Evolutionary conservation across 1,140 invertebrate genomes (phyloP).

Genomic region (Metaphire vulgaris): DNA sequence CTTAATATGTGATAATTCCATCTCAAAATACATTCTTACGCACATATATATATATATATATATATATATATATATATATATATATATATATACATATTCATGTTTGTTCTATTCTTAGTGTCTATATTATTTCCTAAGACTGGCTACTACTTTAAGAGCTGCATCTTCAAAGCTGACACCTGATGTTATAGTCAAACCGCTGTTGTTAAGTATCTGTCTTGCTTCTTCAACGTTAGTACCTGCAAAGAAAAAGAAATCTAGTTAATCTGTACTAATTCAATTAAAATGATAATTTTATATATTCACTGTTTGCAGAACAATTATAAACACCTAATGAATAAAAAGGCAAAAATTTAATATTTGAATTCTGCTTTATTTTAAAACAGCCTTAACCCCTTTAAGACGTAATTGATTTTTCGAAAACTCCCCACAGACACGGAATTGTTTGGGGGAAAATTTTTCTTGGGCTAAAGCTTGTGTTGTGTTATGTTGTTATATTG

Average conservation of each 20-base stretch:
- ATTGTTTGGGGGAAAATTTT: too few species aligned
- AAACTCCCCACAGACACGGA: too few species aligned
- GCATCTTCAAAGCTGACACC: constrained; percentile 83
- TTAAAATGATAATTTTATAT: not conserved
- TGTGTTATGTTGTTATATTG: too few species aligned
- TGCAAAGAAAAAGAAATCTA: constrained; percentile 31
- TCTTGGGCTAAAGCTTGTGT: too few species aligned
- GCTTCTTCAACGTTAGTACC: constrained; percentile 65
- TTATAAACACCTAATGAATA: not conserved
- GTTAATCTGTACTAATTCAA: not conserved
- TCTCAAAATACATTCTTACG: too few species aligned
- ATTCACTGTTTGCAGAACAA: not conserved
- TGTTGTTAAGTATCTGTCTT: constrained; percentile 67
- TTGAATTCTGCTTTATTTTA: not conserved
- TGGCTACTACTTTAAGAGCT: constrained; percentile 72
- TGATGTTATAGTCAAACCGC: constrained; percentile 67
- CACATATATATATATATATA: too few species aligned
- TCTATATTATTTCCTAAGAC: constrained; percentile 14
- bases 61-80: too few species aligned
- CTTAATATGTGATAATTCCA: too few species aligned
- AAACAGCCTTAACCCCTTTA: not conserved
- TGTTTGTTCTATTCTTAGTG: too few species aligned
- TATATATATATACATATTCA: too few species aligned
- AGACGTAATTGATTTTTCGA: too few species aligned
- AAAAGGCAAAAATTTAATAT: not conserved